phyloP scores from a whole-genome alignment of 1,140 invertebrate species.

The Drosophila pseudoananassae region DNA sequence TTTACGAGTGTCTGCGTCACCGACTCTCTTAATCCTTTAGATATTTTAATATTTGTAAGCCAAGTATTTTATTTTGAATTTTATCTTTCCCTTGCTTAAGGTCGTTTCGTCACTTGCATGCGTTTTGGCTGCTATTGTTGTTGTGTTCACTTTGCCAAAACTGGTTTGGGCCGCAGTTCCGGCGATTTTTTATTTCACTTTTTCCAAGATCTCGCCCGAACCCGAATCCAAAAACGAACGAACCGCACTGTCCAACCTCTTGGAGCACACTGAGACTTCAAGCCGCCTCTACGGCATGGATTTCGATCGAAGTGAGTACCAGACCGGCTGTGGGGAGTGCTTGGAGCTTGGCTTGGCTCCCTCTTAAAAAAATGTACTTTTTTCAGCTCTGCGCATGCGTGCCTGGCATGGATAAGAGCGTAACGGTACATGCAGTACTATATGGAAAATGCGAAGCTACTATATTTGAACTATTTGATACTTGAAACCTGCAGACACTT shows the following conservation, averaged over 20 bases:
- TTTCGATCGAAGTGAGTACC: slow-evolving; percentile 13
- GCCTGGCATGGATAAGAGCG: slow-evolving; percentile 36
- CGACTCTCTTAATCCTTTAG: not conserved
- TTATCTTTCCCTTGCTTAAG: slow-evolving; percentile 56
- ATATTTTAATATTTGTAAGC: not conserved
- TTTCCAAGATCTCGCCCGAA: slow-evolving; percentile 12
- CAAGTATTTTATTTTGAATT: slow-evolving; percentile 20
- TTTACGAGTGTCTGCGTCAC: slow-evolving; percentile 14
- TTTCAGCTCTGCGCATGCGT: slow-evolving; percentile 36
- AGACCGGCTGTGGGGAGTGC: not conserved
- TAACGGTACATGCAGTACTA: slow-evolving; percentile 38
- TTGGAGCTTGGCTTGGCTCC: slow-evolving; percentile 15
- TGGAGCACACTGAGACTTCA: slow-evolving; percentile 43
- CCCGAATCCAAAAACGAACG: slow-evolving; percentile 23
- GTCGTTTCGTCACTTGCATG: slow-evolving; percentile 74
- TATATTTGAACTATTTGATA: not conserved
- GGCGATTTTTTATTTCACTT: slow-evolving; percentile 41
- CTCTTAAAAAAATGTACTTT: slow-evolving; percentile 2
- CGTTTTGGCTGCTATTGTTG: slow-evolving; percentile 53
- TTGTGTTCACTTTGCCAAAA: slow-evolving; percentile 48
- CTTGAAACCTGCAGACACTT: not conserved
- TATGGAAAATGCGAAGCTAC: slow-evolving; percentile 16
- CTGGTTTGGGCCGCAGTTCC: slow-evolving; percentile 64
- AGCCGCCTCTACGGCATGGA: slow-evolving; percentile 27
- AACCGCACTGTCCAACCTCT: slow-evolving; percentile 48